phyloP scores from a whole-genome alignment of 2,797 vertebrate genomes.

The Takifugu rubripes region DNA sequence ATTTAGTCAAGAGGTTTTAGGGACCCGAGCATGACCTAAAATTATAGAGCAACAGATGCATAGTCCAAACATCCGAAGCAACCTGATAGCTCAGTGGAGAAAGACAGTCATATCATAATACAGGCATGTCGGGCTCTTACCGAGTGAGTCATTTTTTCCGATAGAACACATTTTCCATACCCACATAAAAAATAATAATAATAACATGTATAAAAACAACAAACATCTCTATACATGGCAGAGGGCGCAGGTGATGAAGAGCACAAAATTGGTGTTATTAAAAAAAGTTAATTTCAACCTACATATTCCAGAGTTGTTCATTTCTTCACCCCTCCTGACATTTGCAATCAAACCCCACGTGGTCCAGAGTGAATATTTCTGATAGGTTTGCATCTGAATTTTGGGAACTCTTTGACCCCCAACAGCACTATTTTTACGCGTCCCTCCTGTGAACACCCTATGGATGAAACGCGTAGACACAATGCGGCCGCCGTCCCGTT shows the following conservation, averaged over 20 bases:
- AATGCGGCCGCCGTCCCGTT: not conserved
- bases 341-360: no score
- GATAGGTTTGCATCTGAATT: not conserved
- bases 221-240: not conserved
- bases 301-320: no score
- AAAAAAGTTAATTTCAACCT: no score
- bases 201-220: constrained; percentile 32
- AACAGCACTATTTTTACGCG: not conserved
- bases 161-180: constrained; percentile 64
- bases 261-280: not conserved
- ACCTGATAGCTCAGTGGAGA: constrained; percentile 64
- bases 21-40: constrained; percentile 53
- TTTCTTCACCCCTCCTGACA: no score
- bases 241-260: constrained; percentile 40
- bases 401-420: not conserved
- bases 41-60: constrained; percentile 66
- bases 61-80: constrained; percentile 66
- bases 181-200: constrained; percentile 49
- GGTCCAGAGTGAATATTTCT: not conserved
- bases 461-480: constrained; percentile 15
- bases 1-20: constrained; percentile 39
- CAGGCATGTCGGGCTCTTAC: constrained; percentile 56
- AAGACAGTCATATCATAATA: constrained; percentile 66
- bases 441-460: constrained; percentile 1
- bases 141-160: constrained; percentile 68